These are phyloP conservation scores for Vulpes ferrilata DNA, from an alignment of 2,113 vertebrate genomes.

Conservation along the genomic window DNA sequence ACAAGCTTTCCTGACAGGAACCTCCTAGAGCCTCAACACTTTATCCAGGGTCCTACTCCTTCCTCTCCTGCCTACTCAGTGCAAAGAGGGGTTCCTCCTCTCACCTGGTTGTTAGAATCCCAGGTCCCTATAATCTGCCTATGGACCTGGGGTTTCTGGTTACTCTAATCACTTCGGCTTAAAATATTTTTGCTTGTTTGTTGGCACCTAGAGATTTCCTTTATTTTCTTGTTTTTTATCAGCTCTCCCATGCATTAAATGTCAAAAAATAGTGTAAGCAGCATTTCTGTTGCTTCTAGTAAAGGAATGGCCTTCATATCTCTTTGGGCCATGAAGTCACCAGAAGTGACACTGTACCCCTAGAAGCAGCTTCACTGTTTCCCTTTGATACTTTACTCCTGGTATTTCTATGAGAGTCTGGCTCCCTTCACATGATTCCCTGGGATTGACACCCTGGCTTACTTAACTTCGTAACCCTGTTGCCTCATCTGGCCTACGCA, in stretches of 20 bases:
- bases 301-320: not conserved
- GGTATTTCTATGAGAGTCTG: not conserved
- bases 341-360: not conserved
- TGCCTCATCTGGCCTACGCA: not conserved
- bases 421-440: not conserved
- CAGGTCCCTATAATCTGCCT: not conserved
- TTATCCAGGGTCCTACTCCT: not conserved
- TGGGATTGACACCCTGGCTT: not conserved
- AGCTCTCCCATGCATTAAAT: not conserved
- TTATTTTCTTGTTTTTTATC: not conserved
- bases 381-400: not conserved
- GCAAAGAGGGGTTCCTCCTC: not conserved
- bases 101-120: not conserved
- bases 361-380: not conserved
- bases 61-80: not conserved
- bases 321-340: not conserved
- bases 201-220: not conserved
- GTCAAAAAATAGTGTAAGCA: not conserved
- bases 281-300: not conserved
- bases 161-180: not conserved
- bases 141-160: not conserved
- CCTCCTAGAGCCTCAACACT: not conserved
- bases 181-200: not conserved
- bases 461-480: not conserved
- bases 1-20: rapidly evolving